Conservation (phyloP, 1,140 invertebrate genomes). For the Drosophila takahashii region DNA sequence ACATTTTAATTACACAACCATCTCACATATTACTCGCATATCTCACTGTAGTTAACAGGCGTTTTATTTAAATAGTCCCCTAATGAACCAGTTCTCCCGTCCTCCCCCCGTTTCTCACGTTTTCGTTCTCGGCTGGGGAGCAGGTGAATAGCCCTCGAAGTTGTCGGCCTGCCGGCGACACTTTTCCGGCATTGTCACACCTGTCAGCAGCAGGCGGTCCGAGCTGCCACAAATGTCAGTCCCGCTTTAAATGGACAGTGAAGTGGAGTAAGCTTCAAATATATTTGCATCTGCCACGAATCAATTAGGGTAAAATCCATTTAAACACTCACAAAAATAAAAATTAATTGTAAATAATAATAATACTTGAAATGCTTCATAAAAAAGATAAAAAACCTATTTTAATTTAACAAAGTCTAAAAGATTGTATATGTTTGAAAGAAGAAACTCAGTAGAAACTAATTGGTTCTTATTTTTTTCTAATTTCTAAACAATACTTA, state of each 20-base stretch:
- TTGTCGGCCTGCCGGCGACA: conserved; percentile 5
- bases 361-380: no score
- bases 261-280: not conserved
- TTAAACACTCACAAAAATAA: not conserved
- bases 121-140: not conserved
- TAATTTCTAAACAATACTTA: no score
- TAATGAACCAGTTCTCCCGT: conserved; percentile 18
- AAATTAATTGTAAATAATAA: no score
- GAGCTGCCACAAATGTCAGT: conserved; percentile 31
- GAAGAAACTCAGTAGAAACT: no score
- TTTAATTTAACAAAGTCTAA: no score
- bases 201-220: conserved; percentile 37
- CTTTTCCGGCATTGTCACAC: conserved; percentile 37
- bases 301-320: conserved; percentile 21
- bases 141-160: conserved; percentile 27
- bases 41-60: conserved; percentile 11
- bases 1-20: conserved; percentile 50
- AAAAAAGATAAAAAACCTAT: no score
- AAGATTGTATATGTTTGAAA: no score
- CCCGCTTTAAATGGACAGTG: conserved; percentile 9
- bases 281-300: conserved; percentile 21
- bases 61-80: conserved; percentile 33
- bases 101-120: no score
- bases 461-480: no score
- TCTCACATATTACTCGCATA: conserved; percentile 18